phyloP scores from a whole-genome alignment of 1,140 invertebrate species.

The Littorina saxatilis region DNA sequence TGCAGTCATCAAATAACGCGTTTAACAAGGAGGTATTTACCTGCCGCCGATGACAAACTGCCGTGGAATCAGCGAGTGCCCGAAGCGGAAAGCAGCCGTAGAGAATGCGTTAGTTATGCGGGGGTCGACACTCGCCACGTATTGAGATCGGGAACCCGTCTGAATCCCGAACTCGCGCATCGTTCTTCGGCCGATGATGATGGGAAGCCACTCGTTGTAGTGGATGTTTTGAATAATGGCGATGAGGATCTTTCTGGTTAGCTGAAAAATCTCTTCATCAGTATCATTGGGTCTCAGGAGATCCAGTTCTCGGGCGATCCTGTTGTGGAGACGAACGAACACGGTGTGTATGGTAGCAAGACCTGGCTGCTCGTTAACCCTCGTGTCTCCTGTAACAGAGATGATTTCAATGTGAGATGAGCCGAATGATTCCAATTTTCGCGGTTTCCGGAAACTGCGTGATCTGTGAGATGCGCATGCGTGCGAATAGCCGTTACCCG shows the following conservation, averaged over 20 bases:
- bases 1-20: no score
- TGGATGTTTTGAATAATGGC: slow-evolving; percentile 92
- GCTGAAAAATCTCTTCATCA: slow-evolving; percentile 90
- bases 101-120: slow-evolving; percentile 42
- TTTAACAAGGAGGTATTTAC: no score
- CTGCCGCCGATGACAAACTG: neutral
- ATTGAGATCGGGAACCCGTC: neutral
- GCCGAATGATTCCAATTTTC: no score
- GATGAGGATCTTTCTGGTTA: slow-evolving; percentile 90
- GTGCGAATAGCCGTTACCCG: no score
- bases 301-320: slow-evolving; percentile 86
- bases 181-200: slow-evolving; percentile 6
- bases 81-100: slow-evolving; percentile 43
- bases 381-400: slow-evolving; percentile 78
- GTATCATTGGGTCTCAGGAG: slow-evolving; percentile 90
- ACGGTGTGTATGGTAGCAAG: slow-evolving; percentile 93
- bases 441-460: no score
- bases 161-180: neutral
- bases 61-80: slow-evolving; percentile 36
- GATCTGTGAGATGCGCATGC: no score
- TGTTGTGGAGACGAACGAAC: slow-evolving; percentile 96
- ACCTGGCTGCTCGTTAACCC: slow-evolving; percentile 81
- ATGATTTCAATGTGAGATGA: no score
- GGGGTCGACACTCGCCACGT: slow-evolving; percentile 22
- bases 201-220: slow-evolving; percentile 83